phyloP scores from a whole-genome alignment of 2,888 invertebrate species.

The Pollenia labialis region DNA sequence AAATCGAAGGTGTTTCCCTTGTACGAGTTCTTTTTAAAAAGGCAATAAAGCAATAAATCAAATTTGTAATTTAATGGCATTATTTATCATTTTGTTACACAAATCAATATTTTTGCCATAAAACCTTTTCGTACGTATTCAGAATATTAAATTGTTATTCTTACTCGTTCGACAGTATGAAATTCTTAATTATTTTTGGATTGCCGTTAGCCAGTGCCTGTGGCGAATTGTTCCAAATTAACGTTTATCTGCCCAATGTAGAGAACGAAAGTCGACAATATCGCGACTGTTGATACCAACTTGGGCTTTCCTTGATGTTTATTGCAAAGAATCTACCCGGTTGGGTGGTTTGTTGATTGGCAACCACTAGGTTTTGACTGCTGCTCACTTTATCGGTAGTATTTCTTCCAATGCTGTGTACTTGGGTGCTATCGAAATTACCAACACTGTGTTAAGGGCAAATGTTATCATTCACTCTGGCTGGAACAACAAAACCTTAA shows the following conservation, averaged over 20 bases:
- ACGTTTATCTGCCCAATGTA: not conserved
- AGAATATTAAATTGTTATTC: no score
- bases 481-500: conserved; percentile 77
- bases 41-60: no score
- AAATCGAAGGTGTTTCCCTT: no score
- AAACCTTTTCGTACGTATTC: no score
- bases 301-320: conserved; percentile 76
- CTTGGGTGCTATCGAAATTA: conserved; percentile 77
- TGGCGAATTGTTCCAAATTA: conserved; percentile 2
- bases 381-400: conserved; percentile 80
- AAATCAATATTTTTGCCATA: no score
- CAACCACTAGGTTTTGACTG: conserved; percentile 79
- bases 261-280: conserved; percentile 61
- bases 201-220: conserved; percentile 23
- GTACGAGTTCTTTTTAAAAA: no score
- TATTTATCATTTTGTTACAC: no score
- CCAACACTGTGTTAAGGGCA: conserved; percentile 70
- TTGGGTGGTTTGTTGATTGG: conserved; percentile 81
- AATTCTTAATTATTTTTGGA: conserved; percentile 32
- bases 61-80: no score
- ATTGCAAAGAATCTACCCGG: conserved; percentile 74
- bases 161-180: conserved; percentile 1
- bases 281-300: conserved; percentile 78
- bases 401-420: conserved; percentile 75
- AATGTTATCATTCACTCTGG: conserved; percentile 79